These are phyloP conservation scores for Zaprionus gabonicus DNA, from an alignment of 1,140 invertebrate genomes.

Conservation along the genomic window DNA sequence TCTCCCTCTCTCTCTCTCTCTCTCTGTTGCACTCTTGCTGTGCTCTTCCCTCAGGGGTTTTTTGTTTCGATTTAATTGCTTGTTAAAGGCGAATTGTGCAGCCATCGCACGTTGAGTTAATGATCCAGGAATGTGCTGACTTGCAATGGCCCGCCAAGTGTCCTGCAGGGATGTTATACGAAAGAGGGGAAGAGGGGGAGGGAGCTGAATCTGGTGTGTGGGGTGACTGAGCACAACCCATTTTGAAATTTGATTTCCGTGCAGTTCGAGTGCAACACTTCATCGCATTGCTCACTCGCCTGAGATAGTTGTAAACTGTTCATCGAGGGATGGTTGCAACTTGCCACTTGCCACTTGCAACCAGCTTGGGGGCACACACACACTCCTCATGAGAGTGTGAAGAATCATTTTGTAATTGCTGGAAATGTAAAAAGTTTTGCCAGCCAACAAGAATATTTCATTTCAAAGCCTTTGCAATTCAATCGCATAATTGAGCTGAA, in stretches of 20 bases:
- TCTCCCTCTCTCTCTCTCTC: slow-evolving; percentile 1
- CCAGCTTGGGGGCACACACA: neutral
- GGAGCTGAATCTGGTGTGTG: neutral
- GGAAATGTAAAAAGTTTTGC: slow-evolving; percentile 20
- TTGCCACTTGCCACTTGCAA: neutral
- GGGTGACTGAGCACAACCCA: neutral
- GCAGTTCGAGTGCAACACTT: slow-evolving; percentile 9
- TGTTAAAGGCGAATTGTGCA: slow-evolving; percentile 80
- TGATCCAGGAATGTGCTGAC: slow-evolving; percentile 79
- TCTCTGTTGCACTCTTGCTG: slow-evolving; percentile 10
- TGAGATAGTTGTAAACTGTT: neutral
- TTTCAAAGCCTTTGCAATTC: slow-evolving; percentile 12
- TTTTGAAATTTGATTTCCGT: slow-evolving; percentile 35
- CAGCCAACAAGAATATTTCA: slow-evolving; percentile 14
- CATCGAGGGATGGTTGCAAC: neutral
- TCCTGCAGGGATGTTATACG: neutral
- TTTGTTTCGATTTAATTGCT: slow-evolving; percentile 83
- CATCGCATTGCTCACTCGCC: slow-evolving; percentile 7
- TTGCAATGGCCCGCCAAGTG: slow-evolving; percentile 50
- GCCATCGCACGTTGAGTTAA: slow-evolving; percentile 72
- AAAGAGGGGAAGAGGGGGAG: neutral
- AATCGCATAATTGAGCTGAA: slow-evolving; percentile 13
- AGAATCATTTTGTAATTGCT: slow-evolving; percentile 30
- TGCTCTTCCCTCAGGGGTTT: slow-evolving; percentile 23
- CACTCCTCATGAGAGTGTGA: neutral